A percentile compares a stretch with the other conserved stretches of the same genome.
phyloP scores from a whole-genome alignment of 2,113 vertebrate species.

The Nothoprocta perdicaria region DNA sequence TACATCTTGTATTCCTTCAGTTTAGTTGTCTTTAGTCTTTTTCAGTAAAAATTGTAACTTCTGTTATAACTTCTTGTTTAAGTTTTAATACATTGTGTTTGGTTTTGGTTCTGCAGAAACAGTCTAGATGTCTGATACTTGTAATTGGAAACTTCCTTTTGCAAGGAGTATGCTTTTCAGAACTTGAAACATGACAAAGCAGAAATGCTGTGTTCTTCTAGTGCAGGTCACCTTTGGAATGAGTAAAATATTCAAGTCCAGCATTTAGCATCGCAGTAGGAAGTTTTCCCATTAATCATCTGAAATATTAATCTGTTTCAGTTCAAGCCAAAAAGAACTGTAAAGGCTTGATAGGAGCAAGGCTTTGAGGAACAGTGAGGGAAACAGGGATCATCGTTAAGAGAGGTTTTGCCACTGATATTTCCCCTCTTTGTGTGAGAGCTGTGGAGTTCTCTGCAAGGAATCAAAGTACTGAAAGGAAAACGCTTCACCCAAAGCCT shows the following conservation, averaged over 20 bases:
- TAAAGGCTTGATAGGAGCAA: constrained; percentile 41
- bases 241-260: constrained; percentile 35
- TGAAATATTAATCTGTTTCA: constrained; percentile 34
- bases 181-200: constrained; percentile 39
- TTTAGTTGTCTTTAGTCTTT: background rate
- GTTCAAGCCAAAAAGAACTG: constrained; percentile 45
- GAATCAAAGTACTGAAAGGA: background rate
- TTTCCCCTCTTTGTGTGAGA: background rate
- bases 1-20: background rate
- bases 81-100: background rate
- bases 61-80: background rate
- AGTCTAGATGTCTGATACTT: background rate
- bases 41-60: accelerated
- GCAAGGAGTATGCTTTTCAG: background rate
- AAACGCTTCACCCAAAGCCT: background rate
- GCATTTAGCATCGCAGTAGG: constrained; percentile 14
- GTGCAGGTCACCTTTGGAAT: constrained; percentile 60
- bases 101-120: background rate
- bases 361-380: constrained; percentile 10
- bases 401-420: background rate
- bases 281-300: constrained; percentile 25
- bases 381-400: constrained; percentile 22
- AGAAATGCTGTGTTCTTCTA: background rate
- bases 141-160: background rate
- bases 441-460: constrained; percentile 33